Evolutionary conservation across 2,113 vertebrate species (phyloP), one percentile per base, ranked within the genome.

Genomic region (Suncus etruscus): DNA sequence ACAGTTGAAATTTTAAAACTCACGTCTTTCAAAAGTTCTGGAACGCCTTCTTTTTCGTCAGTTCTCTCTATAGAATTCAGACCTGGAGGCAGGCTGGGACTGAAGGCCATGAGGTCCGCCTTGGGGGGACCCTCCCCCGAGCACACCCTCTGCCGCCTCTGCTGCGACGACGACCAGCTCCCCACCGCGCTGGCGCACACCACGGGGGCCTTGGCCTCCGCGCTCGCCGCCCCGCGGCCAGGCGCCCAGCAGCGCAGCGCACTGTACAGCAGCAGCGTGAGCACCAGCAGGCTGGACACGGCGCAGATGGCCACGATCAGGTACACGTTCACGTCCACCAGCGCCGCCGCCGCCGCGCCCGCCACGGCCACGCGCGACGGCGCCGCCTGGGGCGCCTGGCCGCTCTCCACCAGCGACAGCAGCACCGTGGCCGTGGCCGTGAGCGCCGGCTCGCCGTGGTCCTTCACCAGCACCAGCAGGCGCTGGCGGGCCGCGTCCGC

Each of bases 21-120:
- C 87, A 97, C 96, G 96, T 90, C 89, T 75, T 90, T 84, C 51
- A 93, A 90, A 32, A 54, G 39, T 51, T 93, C 95, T 69, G 27
- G 51, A 25, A 83, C 61, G 10, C 12, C 32, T 75, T 89, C 89
- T 31, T 12, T 58, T 51, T 79, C 92, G n/a, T 29, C 54, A 14
- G 45, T 48, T 51, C 14, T 79, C 2, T 83, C 92, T 32, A 58
- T 48, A 63, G 94, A 92, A 54, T 61, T 70, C 25, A 80, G 32
- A 66, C 65, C 81, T 0, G 95, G 65, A 48, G 95, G 94, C 0
- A 96, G 79, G 5, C 96, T 96, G 25, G 97, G 97, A 2, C 96
- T 98, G 83, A 98, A 98, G 83, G 97, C 97, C 96, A 98, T 98
- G 14, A 97, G 97, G 29, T 98, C 97, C 0, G 94, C 76, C 86